Conservation (phyloP, 2,113 vertebrate species). For the Chiloscyllium plagiosum region DNA sequence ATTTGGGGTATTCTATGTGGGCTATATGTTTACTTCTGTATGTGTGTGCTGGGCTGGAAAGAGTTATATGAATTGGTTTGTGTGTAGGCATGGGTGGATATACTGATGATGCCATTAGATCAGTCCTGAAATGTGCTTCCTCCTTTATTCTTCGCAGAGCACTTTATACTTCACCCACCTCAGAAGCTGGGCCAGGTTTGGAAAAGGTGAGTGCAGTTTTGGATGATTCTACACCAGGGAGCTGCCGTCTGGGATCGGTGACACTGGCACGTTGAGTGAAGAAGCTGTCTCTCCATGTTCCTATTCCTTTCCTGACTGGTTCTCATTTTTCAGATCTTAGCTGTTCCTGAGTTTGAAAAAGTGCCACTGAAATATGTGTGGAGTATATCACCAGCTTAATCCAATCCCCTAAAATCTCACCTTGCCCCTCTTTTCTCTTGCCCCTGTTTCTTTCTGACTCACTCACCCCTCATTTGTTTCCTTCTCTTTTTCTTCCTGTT, state of each 20-base stretch:
- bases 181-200: conserved; percentile 29
- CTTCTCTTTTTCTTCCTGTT: background rate
- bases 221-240: background rate
- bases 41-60: background rate
- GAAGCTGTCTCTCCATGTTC: background rate
- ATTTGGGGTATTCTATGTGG: no score
- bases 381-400: background rate
- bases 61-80: background rate
- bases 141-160: background rate
- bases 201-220: background rate
- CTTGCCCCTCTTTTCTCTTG: background rate
- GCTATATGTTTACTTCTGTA: no score
- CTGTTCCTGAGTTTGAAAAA: background rate
- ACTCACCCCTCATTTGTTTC: background rate
- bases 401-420: background rate
- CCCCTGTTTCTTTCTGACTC: background rate
- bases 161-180: background rate
- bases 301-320: background rate
- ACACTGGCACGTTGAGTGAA: no score
- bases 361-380: background rate
- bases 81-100: background rate
- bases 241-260: background rate
- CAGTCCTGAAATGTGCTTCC: background rate
- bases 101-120: background rate
- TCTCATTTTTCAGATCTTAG: background rate